Conservation (phyloP, 2,113 vertebrate species). For the Ovis aries region ARS-UI_Ramb_v3.0 NC_056061.1:67466001-67466500, state of each 20-base stretch:
- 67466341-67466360: slow-evolving; percentile 71
- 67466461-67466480: not conserved
- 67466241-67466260: slow-evolving; percentile 68
- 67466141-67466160: slow-evolving; percentile 45
- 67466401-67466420: slow-evolving; percentile 77
- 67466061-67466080: not conserved
- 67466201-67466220: slow-evolving; percentile 67
- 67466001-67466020: not conserved
- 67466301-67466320: slow-evolving; percentile 72
- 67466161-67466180: slow-evolving; percentile 45
- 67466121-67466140: slow-evolving; percentile 41
- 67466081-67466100: not conserved
- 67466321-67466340: slow-evolving; percentile 77
- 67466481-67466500: not conserved
- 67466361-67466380: slow-evolving; percentile 56
- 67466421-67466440: slow-evolving; percentile 68
- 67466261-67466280: slow-evolving; percentile 76
- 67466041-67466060: not conserved
- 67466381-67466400: slow-evolving; percentile 68
- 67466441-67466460: slow-evolving; percentile 44
- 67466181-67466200: slow-evolving; percentile 56
- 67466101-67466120: not conserved
- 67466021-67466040: not conserved
- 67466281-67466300: slow-evolving; percentile 77
- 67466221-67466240: slow-evolving; percentile 71